A percentile compares a stretch with the other conserved stretches of the same genome.
Conservation (phyloP, 1,140 invertebrate species). For the Aplysia californica region DNA sequence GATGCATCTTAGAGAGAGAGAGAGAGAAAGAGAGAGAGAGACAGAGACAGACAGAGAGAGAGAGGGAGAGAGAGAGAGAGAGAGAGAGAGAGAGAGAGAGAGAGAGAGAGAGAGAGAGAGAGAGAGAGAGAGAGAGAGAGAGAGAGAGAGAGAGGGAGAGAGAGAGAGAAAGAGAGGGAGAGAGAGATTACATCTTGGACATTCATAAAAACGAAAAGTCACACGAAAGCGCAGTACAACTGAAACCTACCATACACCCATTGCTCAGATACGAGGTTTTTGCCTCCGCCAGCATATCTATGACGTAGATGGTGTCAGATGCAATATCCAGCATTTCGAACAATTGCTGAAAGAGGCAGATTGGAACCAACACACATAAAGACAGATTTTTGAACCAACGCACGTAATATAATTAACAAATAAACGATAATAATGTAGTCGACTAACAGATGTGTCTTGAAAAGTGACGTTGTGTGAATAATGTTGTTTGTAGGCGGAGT, state of each 20-base stretch:
- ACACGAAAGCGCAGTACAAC: neutral
- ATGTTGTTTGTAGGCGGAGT: no score
- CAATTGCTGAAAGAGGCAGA: conserved; percentile 19
- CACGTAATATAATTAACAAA: no score
- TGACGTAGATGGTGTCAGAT: conserved; percentile 39
- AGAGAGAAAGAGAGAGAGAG: no score
- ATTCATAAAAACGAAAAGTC: neutral
- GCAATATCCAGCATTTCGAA: conserved; percentile 39
- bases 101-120: neutral
- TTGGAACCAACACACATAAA: neutral
- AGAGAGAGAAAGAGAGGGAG: neutral
- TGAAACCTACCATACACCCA: conserved; percentile 44
- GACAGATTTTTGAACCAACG: neutral
- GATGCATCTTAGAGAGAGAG: no score
- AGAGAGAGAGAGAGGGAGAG: neutral
- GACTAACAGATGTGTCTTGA: no score
- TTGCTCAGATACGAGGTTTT: conserved; percentile 41
- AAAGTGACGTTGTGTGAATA: no score
- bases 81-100: no score
- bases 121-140: neutral
- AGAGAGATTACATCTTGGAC: neutral
- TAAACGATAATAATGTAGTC: no score
- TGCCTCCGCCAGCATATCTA: conserved; percentile 42
- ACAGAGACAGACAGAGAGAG: no score
- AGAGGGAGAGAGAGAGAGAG: no score